Conservation (phyloP, 1,140 invertebrate genomes). For the Teleogryllus occipitalis region DNA sequence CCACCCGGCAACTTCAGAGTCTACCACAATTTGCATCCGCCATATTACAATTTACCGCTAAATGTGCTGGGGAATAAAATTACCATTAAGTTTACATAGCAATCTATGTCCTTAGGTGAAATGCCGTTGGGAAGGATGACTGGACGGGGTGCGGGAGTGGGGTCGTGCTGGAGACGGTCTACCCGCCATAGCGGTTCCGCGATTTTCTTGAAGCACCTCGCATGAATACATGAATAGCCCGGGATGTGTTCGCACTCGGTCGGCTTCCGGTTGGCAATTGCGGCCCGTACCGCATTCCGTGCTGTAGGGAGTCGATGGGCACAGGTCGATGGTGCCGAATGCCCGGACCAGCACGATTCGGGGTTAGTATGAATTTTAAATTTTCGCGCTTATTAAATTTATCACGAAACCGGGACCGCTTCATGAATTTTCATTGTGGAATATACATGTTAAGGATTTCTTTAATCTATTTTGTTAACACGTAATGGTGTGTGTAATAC, state of each 20-base stretch:
- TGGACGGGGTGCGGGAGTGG: too few species aligned
- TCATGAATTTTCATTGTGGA: slow-evolving; percentile 5
- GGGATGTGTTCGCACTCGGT: too few species aligned
- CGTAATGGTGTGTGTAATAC: background rate
- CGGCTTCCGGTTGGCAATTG: too few species aligned
- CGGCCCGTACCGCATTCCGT: too few species aligned
- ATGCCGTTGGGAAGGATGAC: background rate
- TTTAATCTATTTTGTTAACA: slow-evolving; percentile 2
- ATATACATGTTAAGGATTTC: background rate
- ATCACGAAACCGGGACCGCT: background rate
- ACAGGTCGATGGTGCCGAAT: too few species aligned
- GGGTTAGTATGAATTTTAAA: background rate
- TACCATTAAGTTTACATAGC: background rate
- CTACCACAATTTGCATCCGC: background rate
- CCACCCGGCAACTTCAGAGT: background rate
- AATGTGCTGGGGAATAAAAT: background rate
- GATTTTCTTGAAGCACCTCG: too few species aligned
- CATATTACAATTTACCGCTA: background rate
- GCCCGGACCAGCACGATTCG: background rate
- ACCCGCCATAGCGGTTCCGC: too few species aligned
- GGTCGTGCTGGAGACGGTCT: too few species aligned
- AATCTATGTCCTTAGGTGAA: background rate
- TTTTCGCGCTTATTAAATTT: background rate
- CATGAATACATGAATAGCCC: too few species aligned
- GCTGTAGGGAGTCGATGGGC: background rate